Evolutionary conservation across 2,113 vertebrate genomes (phyloP).

Genomic region (Vulpes vulpes): DNA sequence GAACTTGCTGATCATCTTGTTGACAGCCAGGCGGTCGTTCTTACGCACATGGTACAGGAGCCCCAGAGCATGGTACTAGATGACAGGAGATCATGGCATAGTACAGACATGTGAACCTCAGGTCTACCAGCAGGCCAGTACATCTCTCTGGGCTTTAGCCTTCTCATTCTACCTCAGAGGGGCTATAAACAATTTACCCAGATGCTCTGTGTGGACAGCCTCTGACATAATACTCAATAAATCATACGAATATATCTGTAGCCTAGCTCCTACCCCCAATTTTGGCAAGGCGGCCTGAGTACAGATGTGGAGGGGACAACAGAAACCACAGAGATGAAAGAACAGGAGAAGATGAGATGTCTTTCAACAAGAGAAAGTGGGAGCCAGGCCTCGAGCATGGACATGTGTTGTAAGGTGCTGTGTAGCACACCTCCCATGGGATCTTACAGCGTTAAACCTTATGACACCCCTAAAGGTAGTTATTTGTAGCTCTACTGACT

Average conservation of each 20-base stretch:
- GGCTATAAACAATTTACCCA: background rate
- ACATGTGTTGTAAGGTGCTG: rapidly evolving
- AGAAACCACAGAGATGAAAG: background rate
- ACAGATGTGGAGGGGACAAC: background rate
- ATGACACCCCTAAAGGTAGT: background rate
- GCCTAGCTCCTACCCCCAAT: rapidly evolving
- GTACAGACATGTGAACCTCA: background rate
- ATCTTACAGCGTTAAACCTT: background rate
- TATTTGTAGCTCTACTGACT: background rate
- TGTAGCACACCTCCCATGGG: too few species aligned
- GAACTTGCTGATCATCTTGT: constrained; percentile 92
- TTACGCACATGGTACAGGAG: constrained; percentile 91
- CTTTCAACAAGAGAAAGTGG: background rate
- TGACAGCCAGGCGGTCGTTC: constrained; percentile 91
- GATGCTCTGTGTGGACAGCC: background rate
- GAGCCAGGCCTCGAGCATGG: background rate
- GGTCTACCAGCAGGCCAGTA: background rate
- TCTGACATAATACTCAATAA: background rate
- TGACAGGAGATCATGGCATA: background rate
- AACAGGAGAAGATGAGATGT: background rate
- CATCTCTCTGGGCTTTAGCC: background rate
- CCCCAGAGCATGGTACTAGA: constrained; percentile 90
- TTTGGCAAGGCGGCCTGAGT: background rate
- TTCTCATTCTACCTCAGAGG: background rate
- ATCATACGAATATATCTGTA: background rate